A percentile compares a stretch with the other conserved stretches of the same genome.
phyloP scores from a whole-genome alignment of 2,888 invertebrate genomes.

The Plemyria rubiginata region DNA sequence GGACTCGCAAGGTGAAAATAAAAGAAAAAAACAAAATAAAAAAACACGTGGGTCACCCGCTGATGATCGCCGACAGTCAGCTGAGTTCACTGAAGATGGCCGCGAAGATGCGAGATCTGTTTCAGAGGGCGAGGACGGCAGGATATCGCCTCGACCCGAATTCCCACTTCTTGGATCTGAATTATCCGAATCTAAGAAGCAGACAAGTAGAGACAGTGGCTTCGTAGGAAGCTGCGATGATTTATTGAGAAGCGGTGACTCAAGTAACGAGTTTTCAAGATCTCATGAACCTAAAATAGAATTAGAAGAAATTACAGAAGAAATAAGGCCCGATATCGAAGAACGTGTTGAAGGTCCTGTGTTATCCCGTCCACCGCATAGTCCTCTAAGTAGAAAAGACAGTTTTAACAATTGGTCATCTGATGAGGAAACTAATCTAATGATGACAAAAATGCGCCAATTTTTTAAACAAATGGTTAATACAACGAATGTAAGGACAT shows the following conservation, averaged over 20 bases:
- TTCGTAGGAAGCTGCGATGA: constrained; percentile 96
- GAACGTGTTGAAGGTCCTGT: constrained; percentile 79
- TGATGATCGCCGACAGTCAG: constrained; percentile 87
- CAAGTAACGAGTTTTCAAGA: constrained; percentile 80
- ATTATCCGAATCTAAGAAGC: constrained; percentile 88
- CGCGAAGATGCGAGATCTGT: constrained; percentile 84
- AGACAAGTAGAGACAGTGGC: constrained; percentile 94
- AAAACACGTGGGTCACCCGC: constrained; percentile 86
- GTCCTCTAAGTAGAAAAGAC: constrained; percentile 91
- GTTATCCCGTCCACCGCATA: constrained; percentile 80
- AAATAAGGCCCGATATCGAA: constrained; percentile 83
- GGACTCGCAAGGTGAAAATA: constrained; percentile 92
- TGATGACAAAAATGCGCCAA: constrained; percentile 97
- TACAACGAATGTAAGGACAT: constrained; percentile 81
- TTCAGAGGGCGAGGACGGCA: constrained; percentile 88
- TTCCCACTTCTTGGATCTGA: constrained; percentile 84
- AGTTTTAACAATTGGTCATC: constrained; percentile 98
- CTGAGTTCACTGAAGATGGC: constrained; percentile 86
- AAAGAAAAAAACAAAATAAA: constrained; percentile 92
- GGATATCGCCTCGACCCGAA: constrained; percentile 89
- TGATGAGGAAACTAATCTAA: constrained; percentile 96
- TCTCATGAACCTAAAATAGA: constrained; percentile 83
- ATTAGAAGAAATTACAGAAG: constrained; percentile 86
- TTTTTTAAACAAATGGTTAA: constrained; percentile 97
- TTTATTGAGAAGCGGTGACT: constrained; percentile 87